Conservation (phyloP, 1,140 invertebrate genomes). For the Hyles euphorbiae region DNA sequence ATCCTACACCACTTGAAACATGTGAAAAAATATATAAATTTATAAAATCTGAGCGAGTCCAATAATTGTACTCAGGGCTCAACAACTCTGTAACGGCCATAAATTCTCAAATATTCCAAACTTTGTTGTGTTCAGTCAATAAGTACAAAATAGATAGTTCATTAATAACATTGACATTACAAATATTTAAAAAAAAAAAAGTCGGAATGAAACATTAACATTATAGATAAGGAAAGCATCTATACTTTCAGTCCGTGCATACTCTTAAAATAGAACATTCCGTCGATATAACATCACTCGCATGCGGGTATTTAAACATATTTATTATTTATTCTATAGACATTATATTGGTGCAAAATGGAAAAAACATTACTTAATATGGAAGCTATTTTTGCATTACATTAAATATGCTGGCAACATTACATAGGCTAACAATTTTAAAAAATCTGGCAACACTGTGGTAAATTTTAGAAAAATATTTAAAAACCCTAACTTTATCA, state of each 20-base stretch:
- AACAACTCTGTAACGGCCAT: too few relatives aligned
- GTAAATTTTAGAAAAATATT: too few relatives aligned
- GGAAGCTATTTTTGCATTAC: too few relatives aligned
- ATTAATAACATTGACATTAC: conserved; percentile 44
- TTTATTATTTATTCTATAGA: conserved; percentile 2
- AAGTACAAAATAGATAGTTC: conserved; percentile 48
- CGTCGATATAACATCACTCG: conserved; percentile 18
- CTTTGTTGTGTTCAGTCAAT: conserved; percentile 34
- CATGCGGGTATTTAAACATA: conserved; percentile 9
- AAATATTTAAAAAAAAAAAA: conserved; percentile 36
- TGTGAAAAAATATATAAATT: too few relatives aligned
- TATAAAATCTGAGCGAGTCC: too few relatives aligned
- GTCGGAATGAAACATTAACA: conserved; percentile 36
- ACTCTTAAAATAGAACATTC: conserved; percentile 25
- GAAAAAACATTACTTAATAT: not conserved
- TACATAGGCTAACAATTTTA: too few relatives aligned
- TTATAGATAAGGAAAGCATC: conserved; percentile 15
- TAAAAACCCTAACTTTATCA: too few relatives aligned
- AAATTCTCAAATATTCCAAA: conserved; percentile 11
- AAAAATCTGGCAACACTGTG: too few relatives aligned
- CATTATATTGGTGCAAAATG: conserved; percentile 5
- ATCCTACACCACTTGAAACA: too few relatives aligned
- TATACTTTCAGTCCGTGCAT: conserved; percentile 19
- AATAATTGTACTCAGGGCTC: too few relatives aligned
- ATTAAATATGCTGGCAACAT: too few relatives aligned